These are phyloP conservation scores for Antheraea assamensis DNA, from an alignment of 2,888 invertebrate species.

Conservation along the genomic window DNA sequence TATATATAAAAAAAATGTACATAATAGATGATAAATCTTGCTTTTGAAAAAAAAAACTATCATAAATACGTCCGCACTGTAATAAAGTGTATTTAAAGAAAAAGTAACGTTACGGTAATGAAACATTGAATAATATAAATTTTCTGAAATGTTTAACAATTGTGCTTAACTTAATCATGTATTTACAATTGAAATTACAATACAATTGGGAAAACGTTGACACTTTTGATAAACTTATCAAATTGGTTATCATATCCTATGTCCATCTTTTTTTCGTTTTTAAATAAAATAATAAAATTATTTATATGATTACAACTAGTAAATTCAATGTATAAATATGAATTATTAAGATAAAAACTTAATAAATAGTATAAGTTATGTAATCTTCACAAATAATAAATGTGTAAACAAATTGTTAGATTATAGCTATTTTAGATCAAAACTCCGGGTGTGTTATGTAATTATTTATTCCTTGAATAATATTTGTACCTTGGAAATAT, in stretches of 20 bases:
- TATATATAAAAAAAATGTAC: neutral
- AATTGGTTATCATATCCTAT: neutral
- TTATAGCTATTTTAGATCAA: conserved; percentile 48
- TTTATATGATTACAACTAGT: neutral
- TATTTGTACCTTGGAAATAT: neutral
- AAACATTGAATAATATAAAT: neutral
- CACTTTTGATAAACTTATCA: neutral
- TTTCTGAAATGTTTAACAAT: neutral
- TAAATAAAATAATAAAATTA: neutral
- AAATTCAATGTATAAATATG: neutral
- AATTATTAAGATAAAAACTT: neutral
- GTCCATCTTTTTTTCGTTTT: neutral
- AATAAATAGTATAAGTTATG: neutral
- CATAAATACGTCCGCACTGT: conserved; percentile 73
- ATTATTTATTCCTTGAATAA: neutral
- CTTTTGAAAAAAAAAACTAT: conserved; percentile 41
- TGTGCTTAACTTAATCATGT: too few species aligned
- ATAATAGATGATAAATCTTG: neutral
- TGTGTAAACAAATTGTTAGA: neutral
- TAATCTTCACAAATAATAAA: neutral
- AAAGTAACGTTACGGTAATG: conserved; percentile 25
- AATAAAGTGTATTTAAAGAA: conserved; percentile 60
- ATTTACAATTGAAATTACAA: neutral
- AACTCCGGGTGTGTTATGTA: conserved; percentile 52
- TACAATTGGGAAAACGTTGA: neutral